Percentiles rank a stretch among this genome's conserved stretches.
phyloP scores from a whole-genome alignment of 2,888 invertebrate genomes.

The Euplexia lucipara region DNA sequence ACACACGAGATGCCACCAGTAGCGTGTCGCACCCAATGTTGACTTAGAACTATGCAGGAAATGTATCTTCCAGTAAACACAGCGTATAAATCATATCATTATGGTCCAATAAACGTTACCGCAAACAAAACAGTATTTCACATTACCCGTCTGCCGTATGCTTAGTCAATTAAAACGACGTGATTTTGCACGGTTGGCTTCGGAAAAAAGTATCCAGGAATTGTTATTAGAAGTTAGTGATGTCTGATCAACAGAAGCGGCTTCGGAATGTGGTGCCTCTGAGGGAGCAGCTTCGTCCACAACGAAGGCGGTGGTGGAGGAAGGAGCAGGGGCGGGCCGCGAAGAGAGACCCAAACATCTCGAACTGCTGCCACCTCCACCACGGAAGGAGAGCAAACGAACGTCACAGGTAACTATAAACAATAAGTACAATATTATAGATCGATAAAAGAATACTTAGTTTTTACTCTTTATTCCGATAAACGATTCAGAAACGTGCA shows the following conservation, averaged over 20 bases:
- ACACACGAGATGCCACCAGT: background rate
- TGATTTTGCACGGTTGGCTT: constrained; percentile 16
- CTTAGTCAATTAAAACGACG: constrained; percentile 14
- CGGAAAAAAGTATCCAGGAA: constrained; percentile 22
- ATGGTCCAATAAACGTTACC: constrained; percentile 44
- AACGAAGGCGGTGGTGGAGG: constrained; percentile 80
- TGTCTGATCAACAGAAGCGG: constrained; percentile 75
- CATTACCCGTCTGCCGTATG: constrained; percentile 56
- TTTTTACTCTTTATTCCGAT: background rate
- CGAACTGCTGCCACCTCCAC: constrained; percentile 88
- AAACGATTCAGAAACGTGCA: constrained; percentile 8
- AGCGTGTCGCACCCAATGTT: constrained; percentile 36
- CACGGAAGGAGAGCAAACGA: constrained; percentile 81
- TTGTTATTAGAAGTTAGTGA: constrained; percentile 49
- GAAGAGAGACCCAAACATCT: constrained; percentile 82
- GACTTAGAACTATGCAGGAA: constrained; percentile 29
- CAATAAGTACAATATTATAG: too few relatives aligned
- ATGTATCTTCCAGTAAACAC: constrained; percentile 39
- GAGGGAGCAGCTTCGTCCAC: constrained; percentile 78
- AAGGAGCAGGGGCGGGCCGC: constrained; percentile 67
- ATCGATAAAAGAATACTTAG: background rate
- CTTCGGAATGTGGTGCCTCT: constrained; percentile 83
- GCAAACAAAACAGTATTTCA: constrained; percentile 36
- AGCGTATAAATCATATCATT: constrained; percentile 40
- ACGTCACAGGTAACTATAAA: constrained; percentile 79